Percentiles rank a stretch among this genome's conserved stretches.
phyloP scores from a whole-genome alignment of 2,113 vertebrate species.

The Ciconia boyciana region DNA sequence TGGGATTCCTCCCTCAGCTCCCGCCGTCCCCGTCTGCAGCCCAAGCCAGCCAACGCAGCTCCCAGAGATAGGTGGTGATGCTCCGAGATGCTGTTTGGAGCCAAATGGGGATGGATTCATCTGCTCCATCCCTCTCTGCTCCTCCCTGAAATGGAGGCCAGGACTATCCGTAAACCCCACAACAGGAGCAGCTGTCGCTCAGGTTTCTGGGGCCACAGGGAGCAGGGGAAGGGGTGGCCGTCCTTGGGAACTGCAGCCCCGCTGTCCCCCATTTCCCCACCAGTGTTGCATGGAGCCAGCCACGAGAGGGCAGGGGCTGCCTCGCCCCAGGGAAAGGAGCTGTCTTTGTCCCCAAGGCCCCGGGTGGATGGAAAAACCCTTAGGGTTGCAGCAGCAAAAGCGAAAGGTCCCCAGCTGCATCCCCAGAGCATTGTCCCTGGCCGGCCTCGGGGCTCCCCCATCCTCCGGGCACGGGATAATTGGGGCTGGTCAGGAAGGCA shows the following conservation, averaged over 20 bases:
- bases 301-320: background rate
- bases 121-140: background rate
- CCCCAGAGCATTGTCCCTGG: background rate
- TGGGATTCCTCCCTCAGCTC: background rate
- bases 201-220: background rate
- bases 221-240: background rate
- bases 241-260: fast-evolving
- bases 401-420: background rate
- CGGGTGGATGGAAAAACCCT: no score
- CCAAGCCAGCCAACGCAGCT: background rate
- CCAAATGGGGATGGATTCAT: background rate
- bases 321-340: fast-evolving
- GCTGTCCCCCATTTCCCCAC: background rate
- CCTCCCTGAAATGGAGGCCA: background rate
- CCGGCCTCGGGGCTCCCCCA: fast-evolving
- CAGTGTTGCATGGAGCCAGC: background rate
- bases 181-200: fast-evolving
- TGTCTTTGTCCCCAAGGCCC: background rate
- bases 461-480: background rate
- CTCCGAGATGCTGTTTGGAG: background rate
- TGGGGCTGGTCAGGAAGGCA: background rate
- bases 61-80: background rate
- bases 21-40: fast-evolving
- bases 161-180: background rate
- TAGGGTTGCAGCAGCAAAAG: background rate